These are phyloP conservation scores for Crambe crambe DNA, from an alignment of 37 sponge, comb jelly and placozoan genomes.

Conservation along the genomic window DNA sequence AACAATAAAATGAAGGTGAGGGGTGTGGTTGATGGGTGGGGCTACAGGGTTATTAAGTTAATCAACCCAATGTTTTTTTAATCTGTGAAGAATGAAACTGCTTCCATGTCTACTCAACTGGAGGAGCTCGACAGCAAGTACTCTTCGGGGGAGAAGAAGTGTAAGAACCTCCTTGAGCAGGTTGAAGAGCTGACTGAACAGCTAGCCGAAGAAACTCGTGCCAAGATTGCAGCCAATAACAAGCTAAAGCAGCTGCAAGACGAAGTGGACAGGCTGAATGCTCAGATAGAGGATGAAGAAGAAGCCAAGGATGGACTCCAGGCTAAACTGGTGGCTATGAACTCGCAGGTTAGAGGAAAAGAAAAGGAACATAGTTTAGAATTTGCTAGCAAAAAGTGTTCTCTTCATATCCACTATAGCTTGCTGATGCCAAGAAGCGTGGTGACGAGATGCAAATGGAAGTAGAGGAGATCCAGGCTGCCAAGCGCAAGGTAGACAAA, in stretches of 20 bases:
- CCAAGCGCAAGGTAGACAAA: constrained; percentile 74
- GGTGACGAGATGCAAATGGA: constrained; percentile 73
- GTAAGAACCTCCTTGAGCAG: constrained; percentile 66
- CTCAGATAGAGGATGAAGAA: constrained; percentile 85
- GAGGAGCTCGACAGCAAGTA: constrained; percentile 72
- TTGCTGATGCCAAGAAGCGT: constrained; percentile 82
- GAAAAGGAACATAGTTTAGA: neutral
- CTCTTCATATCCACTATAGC: constrained; percentile 24
- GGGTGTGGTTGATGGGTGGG: neutral
- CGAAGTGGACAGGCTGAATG: constrained; percentile 63
- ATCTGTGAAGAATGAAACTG: constrained; percentile 51
- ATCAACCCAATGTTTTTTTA: neutral
- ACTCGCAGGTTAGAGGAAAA: constrained; percentile 58
- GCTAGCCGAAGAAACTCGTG: constrained; percentile 70
- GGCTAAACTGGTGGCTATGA: constrained; percentile 52
- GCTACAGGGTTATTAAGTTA: neutral
- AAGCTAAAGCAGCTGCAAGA: constrained; percentile 72
- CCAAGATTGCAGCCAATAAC: constrained; percentile 68
- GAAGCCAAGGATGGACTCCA: constrained; percentile 73
- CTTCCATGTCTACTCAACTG: constrained; percentile 29
- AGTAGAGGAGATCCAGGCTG: constrained; percentile 75
- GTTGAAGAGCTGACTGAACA: constrained; percentile 77
- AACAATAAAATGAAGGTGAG: constrained; percentile 72
- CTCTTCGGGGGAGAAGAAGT: constrained; percentile 51
- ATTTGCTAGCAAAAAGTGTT: too few species aligned